Evolutionary conservation across 1,140 invertebrate species (phyloP).

Genomic region (Megalopta genalis): DNA sequence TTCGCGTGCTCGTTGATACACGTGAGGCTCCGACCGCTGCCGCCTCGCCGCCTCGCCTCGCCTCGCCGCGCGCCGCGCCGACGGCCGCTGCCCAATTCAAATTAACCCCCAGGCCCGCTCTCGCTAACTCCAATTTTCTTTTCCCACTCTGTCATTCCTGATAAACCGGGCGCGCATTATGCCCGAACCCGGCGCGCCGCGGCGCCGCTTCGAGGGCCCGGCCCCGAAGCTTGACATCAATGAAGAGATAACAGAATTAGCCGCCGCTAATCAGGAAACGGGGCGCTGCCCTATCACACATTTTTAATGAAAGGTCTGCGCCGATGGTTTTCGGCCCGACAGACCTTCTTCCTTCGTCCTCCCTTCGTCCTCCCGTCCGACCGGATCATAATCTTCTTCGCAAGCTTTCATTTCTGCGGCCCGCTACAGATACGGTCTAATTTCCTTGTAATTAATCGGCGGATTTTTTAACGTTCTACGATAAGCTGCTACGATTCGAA

Average conservation of each 20-base stretch:
- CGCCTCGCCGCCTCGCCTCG: too few relatives aligned
- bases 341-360: background rate
- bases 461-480: too few relatives aligned
- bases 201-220: too few relatives aligned
- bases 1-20: slow-evolving; percentile 60
- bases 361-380: background rate
- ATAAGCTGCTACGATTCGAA: too few relatives aligned
- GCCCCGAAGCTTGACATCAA: background rate
- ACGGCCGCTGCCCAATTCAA: slow-evolving; percentile 58
- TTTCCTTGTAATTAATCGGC: too few relatives aligned
- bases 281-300: background rate
- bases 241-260: slow-evolving; percentile 26
- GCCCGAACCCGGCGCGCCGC: background rate
- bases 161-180: slow-evolving; percentile 46
- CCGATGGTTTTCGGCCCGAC: background rate
- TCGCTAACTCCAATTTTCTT: slow-evolving; percentile 51
- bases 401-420: too few relatives aligned
- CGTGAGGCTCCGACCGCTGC: slow-evolving; percentile 14
- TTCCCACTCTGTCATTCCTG: slow-evolving; percentile 60
- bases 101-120: slow-evolving; percentile 46
- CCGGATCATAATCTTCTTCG: too few relatives aligned
- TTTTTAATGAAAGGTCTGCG: background rate
- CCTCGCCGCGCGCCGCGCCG: background rate
- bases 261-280: slow-evolving; percentile 18
- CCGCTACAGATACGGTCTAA: too few relatives aligned